Conservation (phyloP, 1,140 invertebrate genomes). For the Galendromus occidentalis region DNA sequence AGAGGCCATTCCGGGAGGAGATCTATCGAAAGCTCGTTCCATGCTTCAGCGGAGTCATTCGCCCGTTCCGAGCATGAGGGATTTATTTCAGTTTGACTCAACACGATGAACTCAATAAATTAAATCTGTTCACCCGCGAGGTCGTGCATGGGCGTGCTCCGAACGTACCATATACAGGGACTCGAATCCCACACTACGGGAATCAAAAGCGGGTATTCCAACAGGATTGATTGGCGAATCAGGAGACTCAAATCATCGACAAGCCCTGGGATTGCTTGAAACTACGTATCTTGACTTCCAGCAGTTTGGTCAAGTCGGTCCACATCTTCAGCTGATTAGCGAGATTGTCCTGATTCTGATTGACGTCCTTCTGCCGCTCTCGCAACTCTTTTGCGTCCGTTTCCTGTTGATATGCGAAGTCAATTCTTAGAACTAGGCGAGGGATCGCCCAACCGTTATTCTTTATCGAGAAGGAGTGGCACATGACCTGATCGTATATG, state of each 20-base stretch:
- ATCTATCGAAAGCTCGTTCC: too few relatives aligned
- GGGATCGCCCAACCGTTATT: not conserved
- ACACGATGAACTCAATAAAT: too few relatives aligned
- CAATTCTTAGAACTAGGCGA: not conserved
- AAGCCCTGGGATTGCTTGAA: constrained; percentile 6
- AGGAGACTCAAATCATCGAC: not conserved
- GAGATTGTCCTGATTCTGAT: constrained; percentile 34
- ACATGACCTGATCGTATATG: not conserved
- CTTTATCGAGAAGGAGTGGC: not conserved
- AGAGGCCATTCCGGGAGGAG: too few relatives aligned
- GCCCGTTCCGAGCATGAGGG: too few relatives aligned
- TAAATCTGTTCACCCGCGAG: too few relatives aligned
- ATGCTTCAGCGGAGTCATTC: too few relatives aligned
- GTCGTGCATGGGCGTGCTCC: too few relatives aligned
- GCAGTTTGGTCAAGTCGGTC: constrained; percentile 36
- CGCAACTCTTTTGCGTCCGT: constrained; percentile 34
- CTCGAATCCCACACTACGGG: too few relatives aligned
- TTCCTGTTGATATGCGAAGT: constrained; percentile 28
- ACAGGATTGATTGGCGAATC: not conserved
- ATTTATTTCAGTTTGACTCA: too few relatives aligned
- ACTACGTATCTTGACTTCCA: constrained; percentile 27
- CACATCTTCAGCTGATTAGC: constrained; percentile 43
- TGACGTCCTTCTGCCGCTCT: constrained; percentile 38
- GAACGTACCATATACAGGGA: too few relatives aligned
- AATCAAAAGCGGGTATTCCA: too few relatives aligned